phyloP scores from a whole-genome alignment of 2,113 vertebrate species.

The Mixornis gularis region DNA sequence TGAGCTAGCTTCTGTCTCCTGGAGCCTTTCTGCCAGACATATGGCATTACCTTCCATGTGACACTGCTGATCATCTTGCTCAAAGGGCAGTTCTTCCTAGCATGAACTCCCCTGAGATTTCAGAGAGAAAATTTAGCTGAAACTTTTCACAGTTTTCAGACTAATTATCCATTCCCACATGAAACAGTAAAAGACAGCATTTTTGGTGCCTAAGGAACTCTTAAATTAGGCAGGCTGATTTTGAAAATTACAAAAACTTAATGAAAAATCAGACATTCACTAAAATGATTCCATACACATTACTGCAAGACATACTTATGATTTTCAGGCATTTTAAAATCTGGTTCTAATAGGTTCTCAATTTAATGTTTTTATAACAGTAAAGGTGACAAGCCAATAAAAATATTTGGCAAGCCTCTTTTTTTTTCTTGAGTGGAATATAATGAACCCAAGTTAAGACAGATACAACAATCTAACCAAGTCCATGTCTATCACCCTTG shows the following conservation, averaged over 20 bases:
- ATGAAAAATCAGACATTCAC: slow-evolving; percentile 5
- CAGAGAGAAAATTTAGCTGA: not conserved
- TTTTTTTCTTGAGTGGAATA: slow-evolving; percentile 34
- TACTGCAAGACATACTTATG: not conserved
- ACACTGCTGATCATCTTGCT: not conserved
- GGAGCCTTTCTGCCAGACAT: not conserved
- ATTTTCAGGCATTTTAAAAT: slow-evolving; percentile 48
- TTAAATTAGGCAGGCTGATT: not conserved
- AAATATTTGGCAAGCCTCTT: slow-evolving; percentile 68
- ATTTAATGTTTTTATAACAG: slow-evolving; percentile 61
- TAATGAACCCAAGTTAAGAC: slow-evolving; percentile 55
- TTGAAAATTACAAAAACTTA: slow-evolving; percentile 8
- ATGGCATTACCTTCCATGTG: not conserved
- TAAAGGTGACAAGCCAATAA: slow-evolving; percentile 71
- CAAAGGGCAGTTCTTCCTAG: not conserved
- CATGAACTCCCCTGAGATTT: not conserved
- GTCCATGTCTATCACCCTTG: slow-evolving; percentile 39
- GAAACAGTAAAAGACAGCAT: not conserved
- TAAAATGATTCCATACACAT: not conserved
- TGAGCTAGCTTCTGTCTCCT: not conserved
- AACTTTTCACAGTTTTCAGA: not conserved
- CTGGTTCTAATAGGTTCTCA: slow-evolving; percentile 65
- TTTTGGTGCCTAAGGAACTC: not conserved
- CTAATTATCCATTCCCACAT: not conserved
- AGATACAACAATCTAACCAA: slow-evolving; percentile 44